These are phyloP conservation scores for Drosophila teissieri DNA, from an alignment of 1,140 invertebrate genomes.

Conservation along the genomic window DNA sequence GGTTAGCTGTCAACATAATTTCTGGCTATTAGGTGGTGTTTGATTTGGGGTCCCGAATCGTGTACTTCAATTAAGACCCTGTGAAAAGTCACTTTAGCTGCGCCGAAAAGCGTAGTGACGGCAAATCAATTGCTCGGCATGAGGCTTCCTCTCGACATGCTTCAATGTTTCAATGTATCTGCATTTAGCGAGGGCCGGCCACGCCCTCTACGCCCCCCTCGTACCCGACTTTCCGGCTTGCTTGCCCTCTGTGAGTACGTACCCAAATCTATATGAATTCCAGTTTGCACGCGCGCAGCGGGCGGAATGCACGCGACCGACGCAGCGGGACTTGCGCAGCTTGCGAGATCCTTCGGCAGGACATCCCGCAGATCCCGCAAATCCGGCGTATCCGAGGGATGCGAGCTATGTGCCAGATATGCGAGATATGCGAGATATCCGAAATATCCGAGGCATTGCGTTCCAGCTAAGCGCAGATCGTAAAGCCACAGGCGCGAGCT, in stretches of 20 bases:
- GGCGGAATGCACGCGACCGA: conserved; percentile 62
- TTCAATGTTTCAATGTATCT: conserved; percentile 12
- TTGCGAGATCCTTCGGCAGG: conserved; percentile 32
- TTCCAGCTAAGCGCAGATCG: conserved; percentile 69
- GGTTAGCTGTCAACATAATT: background rate
- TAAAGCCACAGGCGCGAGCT: conserved; percentile 63
- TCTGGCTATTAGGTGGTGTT: background rate
- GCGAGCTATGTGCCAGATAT: conserved; percentile 3
- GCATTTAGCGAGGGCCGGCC: conserved; percentile 29
- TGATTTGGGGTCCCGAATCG: background rate
- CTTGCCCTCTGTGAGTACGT: background rate
- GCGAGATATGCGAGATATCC: background rate
- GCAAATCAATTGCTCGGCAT: conserved; percentile 64
- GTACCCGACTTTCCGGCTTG: background rate
- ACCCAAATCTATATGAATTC: background rate
- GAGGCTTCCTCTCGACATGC: conserved; percentile 6
- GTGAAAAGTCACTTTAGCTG: conserved; percentile 34
- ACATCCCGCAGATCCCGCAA: conserved; percentile 39
- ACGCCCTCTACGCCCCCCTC: conserved; percentile 3
- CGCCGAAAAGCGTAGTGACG: conserved; percentile 31
- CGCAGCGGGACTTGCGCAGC: conserved; percentile 48
- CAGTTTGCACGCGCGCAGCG: conserved; percentile 42
- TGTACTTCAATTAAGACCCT: conserved; percentile 8
- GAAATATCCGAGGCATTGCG: conserved; percentile 19
- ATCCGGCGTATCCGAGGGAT: conserved; percentile 14